Conservation (phyloP, 1,140 invertebrate genomes). For the Pseudomyrmex sp. region DNA sequence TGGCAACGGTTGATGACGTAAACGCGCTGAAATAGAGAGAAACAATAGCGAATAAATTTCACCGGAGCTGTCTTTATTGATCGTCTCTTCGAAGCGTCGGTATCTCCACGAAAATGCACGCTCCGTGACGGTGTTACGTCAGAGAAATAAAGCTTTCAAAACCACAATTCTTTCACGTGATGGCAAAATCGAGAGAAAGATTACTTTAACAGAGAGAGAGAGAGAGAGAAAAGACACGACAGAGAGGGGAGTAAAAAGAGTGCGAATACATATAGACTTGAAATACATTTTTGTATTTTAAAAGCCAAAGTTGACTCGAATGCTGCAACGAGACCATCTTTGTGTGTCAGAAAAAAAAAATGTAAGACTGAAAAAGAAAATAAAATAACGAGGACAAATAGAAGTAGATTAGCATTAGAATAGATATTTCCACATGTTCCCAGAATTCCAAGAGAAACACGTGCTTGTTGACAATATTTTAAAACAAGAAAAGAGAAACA, state of each 20-base stretch:
- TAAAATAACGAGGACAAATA: conserved; percentile 7
- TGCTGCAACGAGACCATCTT: not conserved
- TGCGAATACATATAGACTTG: not conserved
- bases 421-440: not conserved
- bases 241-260: conserved; percentile 20
- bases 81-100: conserved; percentile 43
- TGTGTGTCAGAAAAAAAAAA: not conserved
- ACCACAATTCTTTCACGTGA: conserved; percentile 37
- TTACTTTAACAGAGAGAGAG: no score
- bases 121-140: conserved; percentile 60
- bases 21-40: conserved; percentile 9
- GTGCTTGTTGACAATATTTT: no score
- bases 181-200: conserved; percentile 2
- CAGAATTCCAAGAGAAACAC: no score
- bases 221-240: not conserved
- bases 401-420: not conserved
- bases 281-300: conserved; percentile 38
- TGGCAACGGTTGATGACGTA: not conserved
- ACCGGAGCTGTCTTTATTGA: conserved; percentile 22
- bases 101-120: conserved; percentile 43
- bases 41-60: conserved; percentile 9
- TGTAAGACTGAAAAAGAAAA: not conserved
- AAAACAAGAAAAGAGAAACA: no score
- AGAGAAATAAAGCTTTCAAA: conserved; percentile 64
- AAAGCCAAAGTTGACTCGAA: not conserved